Base-by-base conservation (phyloP, 2,797 vertebrate species). In the Sebastes glaucus region DNA sequence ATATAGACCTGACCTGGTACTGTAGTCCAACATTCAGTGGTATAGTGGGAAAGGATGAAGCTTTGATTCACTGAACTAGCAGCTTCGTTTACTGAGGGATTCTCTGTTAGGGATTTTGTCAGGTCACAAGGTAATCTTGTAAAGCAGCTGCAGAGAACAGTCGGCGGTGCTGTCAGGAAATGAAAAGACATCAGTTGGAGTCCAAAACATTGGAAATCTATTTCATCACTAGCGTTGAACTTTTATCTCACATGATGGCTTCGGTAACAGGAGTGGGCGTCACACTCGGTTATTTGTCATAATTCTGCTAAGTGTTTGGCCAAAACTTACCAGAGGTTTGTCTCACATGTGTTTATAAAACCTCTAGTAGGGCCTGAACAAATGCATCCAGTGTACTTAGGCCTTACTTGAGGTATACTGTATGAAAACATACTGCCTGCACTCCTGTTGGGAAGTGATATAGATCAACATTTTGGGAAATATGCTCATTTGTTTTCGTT, bases 121-220 rank as follows among this genome's bases (percentile, higher is more conserved):
- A 84, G 61, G 66, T 83, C 76, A 83, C 74, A 52, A 72, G 72
- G 59, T 70, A 70, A 85, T 81, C 75, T 67, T 64, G 70, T 83
- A 32, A 84, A 87, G 77, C 67, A 80, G 67, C 71, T 82, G 60
- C 62, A 68, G 63, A 27, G 74, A 83, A 70, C 77, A 80, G 76
- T 70, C 60, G 68, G 63, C 23, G 64, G 35, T 60, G 56, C 71
- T 82, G 76, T 66, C 71, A 69, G 82, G 64, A 82, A 78, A 85
- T 81, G 63, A 85, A 87, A 83, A 80, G 57, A 56, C 42, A 67
- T 65, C 68, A 80, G 66, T 28, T 80, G 35, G 49, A 77, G 64
- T 71, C 76, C 66, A 79, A 79, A 87, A 75, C 62, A 81, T 13
- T 66, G 66, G 70, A 70, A 81, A 76, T 78, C 67, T 70, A 16